phyloP scores from a whole-genome alignment of 2,888 invertebrate species.

The Stenodema calcarata region DNA sequence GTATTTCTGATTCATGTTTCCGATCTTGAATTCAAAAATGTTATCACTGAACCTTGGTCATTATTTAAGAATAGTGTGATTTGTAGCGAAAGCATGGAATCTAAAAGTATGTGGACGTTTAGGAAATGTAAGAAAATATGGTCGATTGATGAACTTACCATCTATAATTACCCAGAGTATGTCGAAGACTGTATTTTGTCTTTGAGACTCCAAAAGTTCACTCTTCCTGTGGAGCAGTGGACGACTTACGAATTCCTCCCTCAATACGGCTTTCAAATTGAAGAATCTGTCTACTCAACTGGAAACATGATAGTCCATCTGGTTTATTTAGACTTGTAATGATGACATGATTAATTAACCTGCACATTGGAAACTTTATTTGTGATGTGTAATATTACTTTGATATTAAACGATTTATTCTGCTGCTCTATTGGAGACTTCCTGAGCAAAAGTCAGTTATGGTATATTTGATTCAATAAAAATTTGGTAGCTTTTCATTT shows the following conservation, averaged over 20 bases:
- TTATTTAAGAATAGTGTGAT: neutral
- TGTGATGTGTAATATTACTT: no score
- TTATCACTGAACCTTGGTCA: neutral
- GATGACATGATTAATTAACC: no score
- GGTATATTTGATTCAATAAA: no score
- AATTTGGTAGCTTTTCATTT: no score
- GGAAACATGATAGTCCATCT: neutral
- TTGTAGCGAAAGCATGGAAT: neutral
- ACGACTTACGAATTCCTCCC: neutral
- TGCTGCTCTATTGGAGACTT: no score
- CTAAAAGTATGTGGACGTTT: neutral
- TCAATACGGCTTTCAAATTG: neutral
- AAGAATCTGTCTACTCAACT: neutral
- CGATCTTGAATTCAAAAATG: neutral
- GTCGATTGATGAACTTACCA: neutral
- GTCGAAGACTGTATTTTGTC: neutral
- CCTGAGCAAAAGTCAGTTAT: no score
- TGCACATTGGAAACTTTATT: no score
- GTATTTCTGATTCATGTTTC: neutral
- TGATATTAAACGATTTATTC: no score
- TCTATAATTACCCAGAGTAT: neutral
- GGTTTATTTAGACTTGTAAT: neutral
- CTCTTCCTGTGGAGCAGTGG: neutral
- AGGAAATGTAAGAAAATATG: neutral
- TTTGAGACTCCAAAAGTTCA: neutral